Conservation (phyloP, 2,797 vertebrate genomes). For the Erpetoichthys calabaricus region DNA sequence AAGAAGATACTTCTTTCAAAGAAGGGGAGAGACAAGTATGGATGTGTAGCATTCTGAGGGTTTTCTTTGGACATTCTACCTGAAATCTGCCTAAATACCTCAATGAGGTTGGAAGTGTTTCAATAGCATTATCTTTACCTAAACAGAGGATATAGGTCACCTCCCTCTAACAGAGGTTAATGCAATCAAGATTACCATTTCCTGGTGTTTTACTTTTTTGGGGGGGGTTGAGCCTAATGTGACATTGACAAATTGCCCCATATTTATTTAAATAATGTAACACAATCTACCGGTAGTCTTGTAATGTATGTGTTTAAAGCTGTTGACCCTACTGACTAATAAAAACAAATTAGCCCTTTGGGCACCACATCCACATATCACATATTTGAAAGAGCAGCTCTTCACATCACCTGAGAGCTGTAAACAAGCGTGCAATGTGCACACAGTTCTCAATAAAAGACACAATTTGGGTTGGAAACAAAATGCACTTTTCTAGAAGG, state of each 20-base stretch:
- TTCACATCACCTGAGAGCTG: neutral
- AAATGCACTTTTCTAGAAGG: too few species aligned
- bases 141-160: conserved; percentile 52
- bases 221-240: conserved; percentile 56
- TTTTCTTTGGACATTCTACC: neutral
- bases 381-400: conserved; percentile 26
- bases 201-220: conserved; percentile 60
- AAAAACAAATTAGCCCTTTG: conserved; percentile 68
- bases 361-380: conserved; percentile 29
- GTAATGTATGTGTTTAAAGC: conserved; percentile 70
- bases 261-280: conserved; percentile 94
- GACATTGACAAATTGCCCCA: conserved; percentile 92
- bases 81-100: neutral
- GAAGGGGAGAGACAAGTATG: neutral
- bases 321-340: conserved; percentile 69
- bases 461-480: too few species aligned
- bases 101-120: conserved; percentile 15
- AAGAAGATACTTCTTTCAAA: too few species aligned
- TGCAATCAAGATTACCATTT: conserved; percentile 75
- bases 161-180: conserved; percentile 58
- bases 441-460: too few species aligned
- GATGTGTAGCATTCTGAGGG: neutral
- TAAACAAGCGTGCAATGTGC: neutral
- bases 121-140: conserved; percentile 47
- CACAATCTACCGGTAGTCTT: conserved; percentile 68